A percentile compares a stretch with the other conserved stretches of the same genome.
Evolutionary conservation across 2,888 invertebrate genomes (phyloP).

Genomic region (Dryadula phaetusa): DNA sequence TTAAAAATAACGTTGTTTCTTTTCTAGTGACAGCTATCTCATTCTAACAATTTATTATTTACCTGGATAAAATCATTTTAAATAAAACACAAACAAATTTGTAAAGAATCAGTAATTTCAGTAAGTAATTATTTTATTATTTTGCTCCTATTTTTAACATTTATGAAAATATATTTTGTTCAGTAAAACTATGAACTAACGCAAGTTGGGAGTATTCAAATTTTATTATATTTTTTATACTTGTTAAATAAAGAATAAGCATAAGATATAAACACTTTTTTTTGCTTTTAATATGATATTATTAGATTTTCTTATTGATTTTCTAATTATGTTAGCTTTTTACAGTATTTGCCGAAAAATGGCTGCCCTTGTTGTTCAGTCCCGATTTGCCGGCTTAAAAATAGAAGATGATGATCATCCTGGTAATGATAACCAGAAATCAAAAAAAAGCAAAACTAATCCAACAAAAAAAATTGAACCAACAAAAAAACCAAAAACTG

Average conservation of each 20-base stretch:
- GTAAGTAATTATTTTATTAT: constrained; percentile 7
- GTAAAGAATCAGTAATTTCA: neutral
- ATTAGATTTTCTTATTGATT: neutral
- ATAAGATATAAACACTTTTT: neutral
- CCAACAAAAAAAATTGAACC: constrained; percentile 68
- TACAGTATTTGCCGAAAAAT: constrained; percentile 60
- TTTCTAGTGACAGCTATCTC: constrained; percentile 25
- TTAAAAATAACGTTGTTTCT: constrained; percentile 26
- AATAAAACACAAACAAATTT: constrained; percentile 28
- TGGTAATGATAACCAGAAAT: constrained; percentile 64
- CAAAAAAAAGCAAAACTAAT: constrained; percentile 71
- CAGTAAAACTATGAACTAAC: neutral
- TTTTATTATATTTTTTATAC: neutral
- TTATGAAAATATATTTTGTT: neutral
- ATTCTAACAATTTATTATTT: constrained; percentile 32
- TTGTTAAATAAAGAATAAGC: neutral
- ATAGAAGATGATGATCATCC: constrained; percentile 88
- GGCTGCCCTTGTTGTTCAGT: constrained; percentile 88
- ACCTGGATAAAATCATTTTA: constrained; percentile 28
- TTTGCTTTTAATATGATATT: neutral
- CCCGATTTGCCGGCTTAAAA: constrained; percentile 89
- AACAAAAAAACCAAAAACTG: constrained; percentile 63
- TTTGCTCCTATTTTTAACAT: neutral
- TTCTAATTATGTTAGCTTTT: constrained; percentile 14
- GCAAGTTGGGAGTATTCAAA: neutral